phyloP scores from a whole-genome alignment of 2,888 invertebrate species.

The Apotomis capreana region DNA sequence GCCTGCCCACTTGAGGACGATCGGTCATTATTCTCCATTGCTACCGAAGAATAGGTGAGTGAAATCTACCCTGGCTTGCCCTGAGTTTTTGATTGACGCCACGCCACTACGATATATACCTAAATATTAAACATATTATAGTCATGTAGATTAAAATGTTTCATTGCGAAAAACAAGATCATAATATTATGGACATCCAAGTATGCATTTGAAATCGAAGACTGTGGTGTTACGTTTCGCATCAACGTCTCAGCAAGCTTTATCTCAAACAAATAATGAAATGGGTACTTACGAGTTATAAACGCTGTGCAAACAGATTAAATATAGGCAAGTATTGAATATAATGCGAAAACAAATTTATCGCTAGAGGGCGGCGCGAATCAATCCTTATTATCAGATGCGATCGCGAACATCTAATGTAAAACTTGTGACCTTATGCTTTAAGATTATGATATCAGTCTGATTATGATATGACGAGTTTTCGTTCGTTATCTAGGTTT shows the following conservation, averaged over 20 bases:
- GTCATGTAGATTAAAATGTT: conserved; percentile 11
- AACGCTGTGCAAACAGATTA: conserved; percentile 22
- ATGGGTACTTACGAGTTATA: conserved; percentile 16
- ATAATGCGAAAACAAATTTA: conserved; percentile 32
- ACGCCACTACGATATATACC: too few relatives aligned
- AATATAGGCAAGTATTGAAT: conserved; percentile 1
- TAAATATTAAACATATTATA: not conserved
- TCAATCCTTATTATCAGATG: conserved; percentile 28
- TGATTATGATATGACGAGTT: conserved; percentile 8
- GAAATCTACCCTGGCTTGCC: too few relatives aligned
- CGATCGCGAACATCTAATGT: conserved; percentile 27
- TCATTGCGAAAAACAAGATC: conserved; percentile 37
- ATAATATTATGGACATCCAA: conserved; percentile 39
- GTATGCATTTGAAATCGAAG: conserved; percentile 39
- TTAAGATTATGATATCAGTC: conserved; percentile 15
- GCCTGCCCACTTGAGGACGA: too few relatives aligned
- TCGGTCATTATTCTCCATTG: too few relatives aligned
- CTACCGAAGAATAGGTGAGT: too few relatives aligned
- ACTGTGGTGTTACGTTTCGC: conserved; percentile 38
- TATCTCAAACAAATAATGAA: conserved; percentile 32
- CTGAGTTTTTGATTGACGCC: too few relatives aligned
- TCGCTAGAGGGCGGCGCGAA: conserved; percentile 28
- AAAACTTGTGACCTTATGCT: conserved; percentile 24
- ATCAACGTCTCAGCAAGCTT: conserved; percentile 28
- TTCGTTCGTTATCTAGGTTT: not conserved